Evolutionary conservation across 2,888 invertebrate genomes (phyloP).

Genomic region (Chrysomela aeneicollis): DNA sequence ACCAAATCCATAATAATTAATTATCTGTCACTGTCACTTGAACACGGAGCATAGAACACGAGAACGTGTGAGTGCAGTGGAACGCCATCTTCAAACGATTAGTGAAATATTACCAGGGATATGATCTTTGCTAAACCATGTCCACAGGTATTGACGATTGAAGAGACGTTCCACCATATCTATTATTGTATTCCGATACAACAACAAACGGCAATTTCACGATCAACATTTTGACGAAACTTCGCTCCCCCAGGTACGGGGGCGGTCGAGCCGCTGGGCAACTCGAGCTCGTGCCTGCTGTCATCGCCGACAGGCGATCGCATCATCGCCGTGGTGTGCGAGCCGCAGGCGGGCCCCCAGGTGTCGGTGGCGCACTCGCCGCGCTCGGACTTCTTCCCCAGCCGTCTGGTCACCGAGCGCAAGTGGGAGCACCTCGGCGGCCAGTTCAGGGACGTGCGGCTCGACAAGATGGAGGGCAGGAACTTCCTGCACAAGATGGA

Average conservation of each 20-base stretch:
- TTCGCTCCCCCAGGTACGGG: constrained; percentile 65
- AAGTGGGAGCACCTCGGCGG: constrained; percentile 96
- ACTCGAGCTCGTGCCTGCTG: constrained; percentile 89
- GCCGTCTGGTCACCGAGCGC: constrained; percentile 85
- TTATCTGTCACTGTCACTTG: no score
- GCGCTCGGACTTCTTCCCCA: constrained; percentile 86
- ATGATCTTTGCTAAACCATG: no score
- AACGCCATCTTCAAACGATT: no score
- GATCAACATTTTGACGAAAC: no score
- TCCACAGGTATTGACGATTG: no score
- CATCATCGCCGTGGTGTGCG: constrained; percentile 90
- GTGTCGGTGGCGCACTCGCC: constrained; percentile 91
- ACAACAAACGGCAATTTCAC: no score
- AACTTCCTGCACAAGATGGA: constrained; percentile 98
- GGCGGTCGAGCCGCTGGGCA: constrained; percentile 89
- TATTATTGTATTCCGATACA: no score
- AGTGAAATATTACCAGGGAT: no score
- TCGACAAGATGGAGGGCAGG: constrained; percentile 95
- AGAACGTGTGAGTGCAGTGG: no score
- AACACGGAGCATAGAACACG: no score
- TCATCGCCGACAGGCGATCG: constrained; percentile 88
- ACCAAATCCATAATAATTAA: no score
- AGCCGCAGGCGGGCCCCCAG: constrained; percentile 86
- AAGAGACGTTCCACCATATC: no score
- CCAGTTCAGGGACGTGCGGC: constrained; percentile 86